Conservation (phyloP, 2,113 vertebrate species). For the Mastomys coucha region DNA sequence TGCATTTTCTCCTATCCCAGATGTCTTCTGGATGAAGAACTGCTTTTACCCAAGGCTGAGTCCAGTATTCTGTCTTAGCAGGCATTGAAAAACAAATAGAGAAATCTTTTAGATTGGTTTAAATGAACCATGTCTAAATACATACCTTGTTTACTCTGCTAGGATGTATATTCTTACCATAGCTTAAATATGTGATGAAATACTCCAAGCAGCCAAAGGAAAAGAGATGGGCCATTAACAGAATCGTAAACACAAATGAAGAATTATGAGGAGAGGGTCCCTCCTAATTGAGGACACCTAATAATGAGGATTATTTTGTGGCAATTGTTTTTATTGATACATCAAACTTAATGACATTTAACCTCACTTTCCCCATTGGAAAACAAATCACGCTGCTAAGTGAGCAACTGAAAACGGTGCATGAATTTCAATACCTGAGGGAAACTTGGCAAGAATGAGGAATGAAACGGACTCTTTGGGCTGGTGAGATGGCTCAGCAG, state of each 20-base stretch:
- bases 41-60: not conserved
- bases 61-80: not conserved
- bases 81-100: not conserved
- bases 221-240: not conserved
- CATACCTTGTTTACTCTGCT: not conserved
- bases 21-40: not conserved
- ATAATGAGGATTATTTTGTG: not conserved
- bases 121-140: slow-evolving; percentile 11
- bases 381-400: slow-evolving; percentile 85
- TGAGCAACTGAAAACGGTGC: slow-evolving; percentile 77
- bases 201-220: not conserved
- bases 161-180: not conserved
- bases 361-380: slow-evolving; percentile 81
- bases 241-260: slow-evolving; percentile 19
- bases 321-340: not conserved
- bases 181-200: slow-evolving; percentile 7
- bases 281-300: not conserved
- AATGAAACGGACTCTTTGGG: slow-evolving; percentile 81
- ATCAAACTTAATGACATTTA: not conserved
- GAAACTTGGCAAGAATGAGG: slow-evolving; percentile 84
- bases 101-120: not conserved
- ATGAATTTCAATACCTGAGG: slow-evolving; percentile 86
- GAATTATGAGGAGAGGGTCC: not conserved
- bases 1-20: not conserved
- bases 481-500: too few species aligned